These are phyloP conservation scores for Bombus sylvicola DNA, from an alignment of 1,140 invertebrate species.

Conservation along the genomic window DNA sequence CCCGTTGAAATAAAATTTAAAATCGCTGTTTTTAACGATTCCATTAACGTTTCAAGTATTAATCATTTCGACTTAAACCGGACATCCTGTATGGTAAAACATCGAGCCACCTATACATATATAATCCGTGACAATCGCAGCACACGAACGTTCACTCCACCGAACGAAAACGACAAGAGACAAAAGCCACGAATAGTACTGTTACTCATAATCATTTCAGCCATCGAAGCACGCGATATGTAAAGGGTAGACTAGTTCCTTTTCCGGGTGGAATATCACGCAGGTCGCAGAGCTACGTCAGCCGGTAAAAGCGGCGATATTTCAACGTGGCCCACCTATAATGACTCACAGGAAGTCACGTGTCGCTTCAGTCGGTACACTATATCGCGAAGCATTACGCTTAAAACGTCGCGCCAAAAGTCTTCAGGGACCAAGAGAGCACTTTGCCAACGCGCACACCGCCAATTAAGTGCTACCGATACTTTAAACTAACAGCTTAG, in stretches of 20 bases:
- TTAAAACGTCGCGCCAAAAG: slow-evolving; percentile 9
- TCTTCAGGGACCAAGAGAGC: slow-evolving; percentile 1
- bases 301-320: slow-evolving; percentile 38
- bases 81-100: neutral
- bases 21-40: neutral
- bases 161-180: neutral
- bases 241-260: neutral
- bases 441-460: slow-evolving; percentile 2
- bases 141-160: neutral
- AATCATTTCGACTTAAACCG: neutral
- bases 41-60: neutral
- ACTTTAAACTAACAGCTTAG: slow-evolving; percentile 15
- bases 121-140: neutral
- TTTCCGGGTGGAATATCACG: slow-evolving; percentile 2
- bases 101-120: neutral
- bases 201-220: neutral
- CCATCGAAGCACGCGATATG: slow-evolving; percentile 23
- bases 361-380: neutral
- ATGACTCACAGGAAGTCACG: neutral
- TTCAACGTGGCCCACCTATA: slow-evolving; percentile 11
- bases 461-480: slow-evolving; percentile 37
- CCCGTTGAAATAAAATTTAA: neutral
- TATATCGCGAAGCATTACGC: neutral
- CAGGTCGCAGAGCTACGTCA: neutral
- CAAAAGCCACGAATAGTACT: neutral